Evolutionary conservation across 2,888 invertebrate species (phyloP).

Genomic region (Norana najaformis): DNA sequence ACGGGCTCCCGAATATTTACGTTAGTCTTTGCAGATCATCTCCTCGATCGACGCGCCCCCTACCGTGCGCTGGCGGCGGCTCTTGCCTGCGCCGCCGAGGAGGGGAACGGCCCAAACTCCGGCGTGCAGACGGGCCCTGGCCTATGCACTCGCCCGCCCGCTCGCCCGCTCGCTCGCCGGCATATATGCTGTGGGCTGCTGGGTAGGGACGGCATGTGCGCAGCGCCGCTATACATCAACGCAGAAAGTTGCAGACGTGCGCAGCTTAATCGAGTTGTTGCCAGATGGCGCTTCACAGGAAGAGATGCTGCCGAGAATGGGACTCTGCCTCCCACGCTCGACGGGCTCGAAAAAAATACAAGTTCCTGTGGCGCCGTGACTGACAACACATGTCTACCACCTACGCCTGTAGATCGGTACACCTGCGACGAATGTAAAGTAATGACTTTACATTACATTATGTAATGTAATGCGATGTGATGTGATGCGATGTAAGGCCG

Average conservation of each 20-base stretch:
- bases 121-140: background rate
- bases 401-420: background rate
- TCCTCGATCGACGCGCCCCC: background rate
- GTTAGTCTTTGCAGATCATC: background rate
- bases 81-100: background rate
- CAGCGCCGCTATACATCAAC: constrained; percentile 15
- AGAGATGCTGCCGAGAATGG: background rate
- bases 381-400: background rate
- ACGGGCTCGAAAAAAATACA: background rate
- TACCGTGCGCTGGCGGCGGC: background rate
- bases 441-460: too few species aligned
- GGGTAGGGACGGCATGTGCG: background rate
- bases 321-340: background rate
- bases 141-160: constrained; percentile 5
- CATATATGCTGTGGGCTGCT: background rate
- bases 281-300: constrained; percentile 4
- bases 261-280: constrained; percentile 16
- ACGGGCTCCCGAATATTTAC: background rate
- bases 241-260: constrained; percentile 15
- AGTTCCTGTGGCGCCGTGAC: constrained; percentile 5
- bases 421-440: too few species aligned
- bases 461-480: background rate
- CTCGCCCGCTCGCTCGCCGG: background rate
- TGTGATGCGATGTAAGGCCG: background rate
- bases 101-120: background rate